Percentiles rank a stretch among this genome's conserved stretches.
Conservation (phyloP, 2,888 invertebrate genomes). For the Tridacna gigas region DNA sequence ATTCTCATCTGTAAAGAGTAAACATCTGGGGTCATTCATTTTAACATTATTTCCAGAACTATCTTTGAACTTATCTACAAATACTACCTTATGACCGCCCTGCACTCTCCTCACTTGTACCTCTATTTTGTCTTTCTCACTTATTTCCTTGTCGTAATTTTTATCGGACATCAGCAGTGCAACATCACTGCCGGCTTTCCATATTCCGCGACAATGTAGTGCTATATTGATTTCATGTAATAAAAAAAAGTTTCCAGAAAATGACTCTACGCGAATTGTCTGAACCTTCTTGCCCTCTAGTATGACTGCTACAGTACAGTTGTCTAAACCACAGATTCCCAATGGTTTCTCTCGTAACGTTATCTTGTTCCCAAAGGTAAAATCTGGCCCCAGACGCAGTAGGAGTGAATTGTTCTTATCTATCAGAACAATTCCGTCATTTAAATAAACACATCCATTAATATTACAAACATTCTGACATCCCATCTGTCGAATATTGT, state of each 20-base stretch:
- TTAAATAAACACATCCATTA: neutral
- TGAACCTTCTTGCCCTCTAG: neutral
- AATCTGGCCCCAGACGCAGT: neutral
- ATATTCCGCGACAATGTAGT: constrained; percentile 2
- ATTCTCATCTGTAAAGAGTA: neutral
- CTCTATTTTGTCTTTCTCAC: neutral
- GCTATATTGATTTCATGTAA: neutral
- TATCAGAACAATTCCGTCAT: neutral
- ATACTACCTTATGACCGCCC: neutral
- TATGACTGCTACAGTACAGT: neutral
- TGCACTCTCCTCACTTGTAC: neutral
- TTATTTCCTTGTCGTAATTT: neutral
- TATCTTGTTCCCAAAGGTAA: neutral
- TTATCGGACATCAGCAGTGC: constrained; percentile 6
- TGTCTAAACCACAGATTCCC: neutral
- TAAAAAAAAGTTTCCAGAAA: neutral
- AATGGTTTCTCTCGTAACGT: neutral
- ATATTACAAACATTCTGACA: neutral
- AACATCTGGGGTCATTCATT: constrained; percentile 17
- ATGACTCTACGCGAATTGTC: neutral
- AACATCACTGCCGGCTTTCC: neutral
- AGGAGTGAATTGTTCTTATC: constrained; percentile 4
- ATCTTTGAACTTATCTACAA: neutral
- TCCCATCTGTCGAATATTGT: neutral
- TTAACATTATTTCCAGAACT: neutral